Evolutionary conservation across 2,888 invertebrate species (phyloP).

Genomic region (Cryptocheilus praepositus): DNA sequence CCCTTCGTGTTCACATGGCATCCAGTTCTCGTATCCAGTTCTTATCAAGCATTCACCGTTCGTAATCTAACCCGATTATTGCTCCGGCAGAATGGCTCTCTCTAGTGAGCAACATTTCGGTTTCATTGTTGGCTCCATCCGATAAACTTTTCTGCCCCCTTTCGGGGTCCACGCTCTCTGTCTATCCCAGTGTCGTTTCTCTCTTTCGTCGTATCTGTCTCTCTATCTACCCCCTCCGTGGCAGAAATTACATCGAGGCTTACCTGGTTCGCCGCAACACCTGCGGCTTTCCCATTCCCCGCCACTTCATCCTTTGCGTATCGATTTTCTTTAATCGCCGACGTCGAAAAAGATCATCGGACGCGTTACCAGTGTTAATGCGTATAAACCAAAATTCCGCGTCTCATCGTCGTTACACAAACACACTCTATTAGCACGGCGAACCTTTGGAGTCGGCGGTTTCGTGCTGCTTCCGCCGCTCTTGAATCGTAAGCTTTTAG

Average conservation of each 20-base stretch:
- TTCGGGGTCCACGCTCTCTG: conserved; percentile 3
- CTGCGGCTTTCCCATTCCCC: conserved; percentile 49
- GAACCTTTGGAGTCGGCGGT: too few relatives aligned
- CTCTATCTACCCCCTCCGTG: conserved; percentile 17
- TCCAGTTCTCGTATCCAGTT: background rate
- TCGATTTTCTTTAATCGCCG: conserved; percentile 44
- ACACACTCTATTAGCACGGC: too few relatives aligned
- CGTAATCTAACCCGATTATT: conserved; percentile 3
- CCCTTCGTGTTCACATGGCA: background rate
- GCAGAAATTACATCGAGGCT: conserved; percentile 48
- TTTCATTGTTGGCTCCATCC: conserved; percentile 28
- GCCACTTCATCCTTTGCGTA: background rate
- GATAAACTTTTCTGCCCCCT: conserved; percentile 36
- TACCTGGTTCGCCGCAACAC: conserved; percentile 43
- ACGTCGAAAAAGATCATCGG: conserved; percentile 36
- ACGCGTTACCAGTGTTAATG: conserved; percentile 14
- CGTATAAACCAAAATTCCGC: too few relatives aligned
- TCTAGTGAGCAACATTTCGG: conserved; percentile 11
- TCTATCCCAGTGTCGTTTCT: conserved; percentile 1
- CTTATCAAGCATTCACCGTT: too few relatives aligned
- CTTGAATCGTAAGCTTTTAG: too few relatives aligned
- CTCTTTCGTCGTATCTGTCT: conserved; percentile 10
- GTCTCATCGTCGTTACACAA: too few relatives aligned
- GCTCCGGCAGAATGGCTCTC: background rate
- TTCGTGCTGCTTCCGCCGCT: too few relatives aligned